Percentiles rank a stretch among this genome's conserved stretches.
Evolutionary conservation across 2,113 vertebrate species (phyloP).

Genomic region (Phalacrocorax brasilianus): DNA sequence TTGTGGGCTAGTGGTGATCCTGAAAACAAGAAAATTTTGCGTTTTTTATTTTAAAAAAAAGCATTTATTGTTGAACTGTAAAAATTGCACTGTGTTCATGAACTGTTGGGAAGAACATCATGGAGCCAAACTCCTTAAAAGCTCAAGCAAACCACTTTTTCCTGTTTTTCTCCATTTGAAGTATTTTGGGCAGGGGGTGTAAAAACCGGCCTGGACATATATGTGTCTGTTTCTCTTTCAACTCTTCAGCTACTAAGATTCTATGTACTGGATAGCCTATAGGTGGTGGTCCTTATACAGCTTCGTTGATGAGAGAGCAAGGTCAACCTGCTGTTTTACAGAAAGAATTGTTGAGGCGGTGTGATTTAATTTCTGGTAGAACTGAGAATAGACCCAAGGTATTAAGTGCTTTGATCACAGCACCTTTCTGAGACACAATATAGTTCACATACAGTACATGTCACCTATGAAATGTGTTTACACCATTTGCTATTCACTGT

Average conservation of each 20-base stretch:
- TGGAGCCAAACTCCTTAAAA: background rate
- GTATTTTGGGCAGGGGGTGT: rapidly evolving
- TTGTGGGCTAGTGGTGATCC: background rate
- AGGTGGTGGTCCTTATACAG: background rate
- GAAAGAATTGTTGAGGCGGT: background rate
- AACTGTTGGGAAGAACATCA: background rate
- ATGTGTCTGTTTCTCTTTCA: background rate
- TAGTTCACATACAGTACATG: background rate
- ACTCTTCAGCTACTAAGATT: background rate
- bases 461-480: background rate
- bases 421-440: background rate
- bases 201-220: background rate
- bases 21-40: background rate
- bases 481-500: background rate
- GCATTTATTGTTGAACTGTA: background rate
- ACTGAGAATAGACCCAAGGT: background rate
- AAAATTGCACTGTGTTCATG: background rate
- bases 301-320: background rate
- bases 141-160: background rate
- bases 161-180: background rate
- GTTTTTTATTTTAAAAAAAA: background rate
- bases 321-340: background rate
- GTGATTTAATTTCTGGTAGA: background rate
- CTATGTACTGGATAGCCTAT: background rate
- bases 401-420: background rate